Evolutionary conservation across 2,888 invertebrate species (phyloP), one percentile per base, ranked within the genome.

Genomic region (Idaea straminata): DNA sequence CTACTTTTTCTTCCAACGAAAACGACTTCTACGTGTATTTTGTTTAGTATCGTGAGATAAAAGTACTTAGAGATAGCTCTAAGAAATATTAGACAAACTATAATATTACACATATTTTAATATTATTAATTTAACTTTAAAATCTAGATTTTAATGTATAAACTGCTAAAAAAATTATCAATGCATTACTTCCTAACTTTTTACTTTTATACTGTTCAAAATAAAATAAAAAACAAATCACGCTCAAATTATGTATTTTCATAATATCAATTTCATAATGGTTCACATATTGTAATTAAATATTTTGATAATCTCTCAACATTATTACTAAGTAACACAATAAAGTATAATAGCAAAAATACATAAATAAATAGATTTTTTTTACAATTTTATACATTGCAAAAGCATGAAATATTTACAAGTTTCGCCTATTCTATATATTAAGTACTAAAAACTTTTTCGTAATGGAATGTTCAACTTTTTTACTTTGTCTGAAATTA

Each of bases 211-310:
- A 36, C 36, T 4, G 47, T 38, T 57, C 35, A 63, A 61, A 63
- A 63, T 61, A 61, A 58, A 15, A 47, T 47, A 47, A 47, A 47
- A 47, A 47, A 47, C 47, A 47, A 47, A 13, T 47, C 47, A 47
- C 47, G 13, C 47, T 47, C 47, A 47, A 25, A 13, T 47, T 6
- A 47, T 47, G 13, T 47, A 47, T 47, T 47, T 25, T 47, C 47
- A 47, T 47, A 47, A 47, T 47, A 47, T 47, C 47, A 13, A 47
- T 47, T 47, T 47, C 5, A 47, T 47, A 47, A 47, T 3, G 25
- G 25, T 13, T 6, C 10, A 47, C 7, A 47, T 7, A 47, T 7
- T 47, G 47, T 47, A 13, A 47, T 47, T 47, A 47, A 13, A 47
- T 4, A 25, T 25, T 25, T 47, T 47, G 0, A 10, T 47, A 47